These are phyloP conservation scores for Harmothoe impar DNA, from an alignment of 2,888 invertebrate species.

Conservation along the genomic window DNA sequence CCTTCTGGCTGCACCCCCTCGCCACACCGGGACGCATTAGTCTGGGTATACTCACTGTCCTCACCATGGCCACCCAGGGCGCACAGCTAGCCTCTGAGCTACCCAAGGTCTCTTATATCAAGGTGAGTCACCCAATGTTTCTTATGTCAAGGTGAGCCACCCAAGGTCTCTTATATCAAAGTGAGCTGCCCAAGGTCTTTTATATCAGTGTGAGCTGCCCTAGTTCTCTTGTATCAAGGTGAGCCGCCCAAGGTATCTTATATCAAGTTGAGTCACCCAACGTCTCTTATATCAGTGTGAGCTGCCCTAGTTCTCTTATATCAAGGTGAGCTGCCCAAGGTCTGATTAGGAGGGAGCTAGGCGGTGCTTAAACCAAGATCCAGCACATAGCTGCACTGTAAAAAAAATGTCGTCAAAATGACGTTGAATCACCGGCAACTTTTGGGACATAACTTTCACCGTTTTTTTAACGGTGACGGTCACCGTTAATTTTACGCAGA, in stretches of 20 bases:
- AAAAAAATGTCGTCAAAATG: too few species aligned
- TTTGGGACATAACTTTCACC: too few species aligned
- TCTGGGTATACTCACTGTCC: conserved; percentile 55
- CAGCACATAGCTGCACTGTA: too few species aligned
- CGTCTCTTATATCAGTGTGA: not conserved
- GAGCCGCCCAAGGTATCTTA: not conserved
- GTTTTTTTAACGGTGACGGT: too few species aligned
- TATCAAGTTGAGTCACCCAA: conserved; percentile 34
- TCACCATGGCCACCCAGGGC: conserved; percentile 55
- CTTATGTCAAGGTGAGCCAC: not conserved
- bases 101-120: conserved; percentile 47
- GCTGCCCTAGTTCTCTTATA: not conserved
- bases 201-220: conserved; percentile 8
- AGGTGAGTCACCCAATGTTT: not conserved
- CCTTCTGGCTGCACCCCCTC: conserved; percentile 63
- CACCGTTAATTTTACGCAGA: too few species aligned
- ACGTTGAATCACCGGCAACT: too few species aligned
- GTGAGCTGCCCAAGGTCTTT: not conserved
- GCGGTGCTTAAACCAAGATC: too few species aligned
- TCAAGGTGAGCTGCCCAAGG: not conserved
- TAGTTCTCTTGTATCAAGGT: conserved; percentile 24
- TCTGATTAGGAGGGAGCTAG: too few species aligned
- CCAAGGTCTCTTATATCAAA: conserved; percentile 40
- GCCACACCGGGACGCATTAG: conserved; percentile 54
- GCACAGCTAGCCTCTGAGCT: conserved; percentile 56